Evolutionary conservation across 37 sponge, comb jelly and placozoan genomes (phyloP).

Genomic region (Spongilla lacustris): DNA sequence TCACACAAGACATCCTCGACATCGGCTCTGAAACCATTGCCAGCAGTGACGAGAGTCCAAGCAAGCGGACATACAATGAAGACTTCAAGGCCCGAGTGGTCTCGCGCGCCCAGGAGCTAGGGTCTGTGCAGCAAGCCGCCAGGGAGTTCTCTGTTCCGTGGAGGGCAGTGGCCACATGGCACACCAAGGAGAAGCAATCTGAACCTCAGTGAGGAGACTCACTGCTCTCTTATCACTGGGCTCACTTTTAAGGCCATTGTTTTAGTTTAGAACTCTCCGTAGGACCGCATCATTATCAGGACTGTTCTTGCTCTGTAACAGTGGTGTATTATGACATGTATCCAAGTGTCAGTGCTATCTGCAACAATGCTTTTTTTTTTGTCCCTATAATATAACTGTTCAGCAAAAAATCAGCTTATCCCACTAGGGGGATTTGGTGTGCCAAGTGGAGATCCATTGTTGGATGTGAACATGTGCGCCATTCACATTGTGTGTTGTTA

Average conservation of each 20-base stretch:
- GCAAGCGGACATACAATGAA: conserved; percentile 6
- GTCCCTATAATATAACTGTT: no score
- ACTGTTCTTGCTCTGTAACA: not conserved
- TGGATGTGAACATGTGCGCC: not conserved
- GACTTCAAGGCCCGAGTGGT: conserved; percentile 28
- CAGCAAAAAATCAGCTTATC: no score
- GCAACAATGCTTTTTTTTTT: not conserved
- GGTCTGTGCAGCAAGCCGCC: conserved; percentile 27
- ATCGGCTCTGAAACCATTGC: conserved; percentile 35
- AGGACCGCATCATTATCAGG: not conserved
- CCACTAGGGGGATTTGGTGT: no score
- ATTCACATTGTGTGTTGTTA: not conserved
- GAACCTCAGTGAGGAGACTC: not conserved
- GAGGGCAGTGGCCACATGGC: conserved; percentile 25
- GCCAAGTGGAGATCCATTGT: no score
- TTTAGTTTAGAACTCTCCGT: not conserved
- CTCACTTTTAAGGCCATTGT: not conserved
- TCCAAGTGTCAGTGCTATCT: not conserved
- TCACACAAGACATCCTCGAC: conserved; percentile 28
- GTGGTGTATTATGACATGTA: not conserved
- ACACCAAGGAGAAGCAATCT: not conserved
- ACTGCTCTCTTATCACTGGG: not conserved
- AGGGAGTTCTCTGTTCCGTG: conserved; percentile 20
- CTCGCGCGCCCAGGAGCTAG: conserved; percentile 15
- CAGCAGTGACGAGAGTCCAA: not conserved